Conservation (phyloP, 2,113 vertebrate genomes). For the Collichthys lucidus region DNA sequence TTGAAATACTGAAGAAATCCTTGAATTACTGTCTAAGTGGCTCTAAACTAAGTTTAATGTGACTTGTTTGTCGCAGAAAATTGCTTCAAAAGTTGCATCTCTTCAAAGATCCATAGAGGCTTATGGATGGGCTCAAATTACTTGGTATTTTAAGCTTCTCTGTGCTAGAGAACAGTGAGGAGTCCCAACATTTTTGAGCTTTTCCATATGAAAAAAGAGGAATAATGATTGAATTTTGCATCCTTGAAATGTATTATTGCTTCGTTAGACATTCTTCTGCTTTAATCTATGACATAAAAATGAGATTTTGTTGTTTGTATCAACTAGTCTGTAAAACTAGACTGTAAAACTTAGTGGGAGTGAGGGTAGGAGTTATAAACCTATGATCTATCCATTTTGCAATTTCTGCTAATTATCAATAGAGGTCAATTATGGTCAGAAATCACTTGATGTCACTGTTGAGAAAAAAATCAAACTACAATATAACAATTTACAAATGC, state of each 20-base stretch:
- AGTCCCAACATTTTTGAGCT: background rate
- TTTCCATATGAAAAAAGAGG: background rate
- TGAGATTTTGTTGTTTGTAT: background rate
- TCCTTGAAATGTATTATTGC: background rate
- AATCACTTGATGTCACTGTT: background rate
- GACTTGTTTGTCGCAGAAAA: constrained; percentile 24
- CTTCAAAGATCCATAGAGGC: constrained; percentile 13
- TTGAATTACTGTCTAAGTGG: constrained; percentile 10
- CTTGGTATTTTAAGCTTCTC: background rate
- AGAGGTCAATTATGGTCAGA: background rate
- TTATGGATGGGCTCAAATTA: constrained; percentile 1
- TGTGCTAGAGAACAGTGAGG: background rate
- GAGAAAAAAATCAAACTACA: background rate
- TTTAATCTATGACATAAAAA: background rate
- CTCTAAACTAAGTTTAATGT: constrained; percentile 27
- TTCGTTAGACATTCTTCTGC: background rate
- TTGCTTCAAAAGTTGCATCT: constrained; percentile 8
- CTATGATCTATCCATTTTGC: background rate
- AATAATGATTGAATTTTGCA: background rate
- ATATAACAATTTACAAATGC: too few relatives aligned
- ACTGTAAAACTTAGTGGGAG: background rate
- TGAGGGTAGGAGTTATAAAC: background rate
- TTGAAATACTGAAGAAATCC: constrained; percentile 31
- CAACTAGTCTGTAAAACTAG: too few relatives aligned
- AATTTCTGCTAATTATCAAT: background rate